Evolutionary conservation across 1,140 invertebrate species (phyloP), one percentile per base, ranked within the genome.

Genomic region (Aphaenogaster floridana): DNA sequence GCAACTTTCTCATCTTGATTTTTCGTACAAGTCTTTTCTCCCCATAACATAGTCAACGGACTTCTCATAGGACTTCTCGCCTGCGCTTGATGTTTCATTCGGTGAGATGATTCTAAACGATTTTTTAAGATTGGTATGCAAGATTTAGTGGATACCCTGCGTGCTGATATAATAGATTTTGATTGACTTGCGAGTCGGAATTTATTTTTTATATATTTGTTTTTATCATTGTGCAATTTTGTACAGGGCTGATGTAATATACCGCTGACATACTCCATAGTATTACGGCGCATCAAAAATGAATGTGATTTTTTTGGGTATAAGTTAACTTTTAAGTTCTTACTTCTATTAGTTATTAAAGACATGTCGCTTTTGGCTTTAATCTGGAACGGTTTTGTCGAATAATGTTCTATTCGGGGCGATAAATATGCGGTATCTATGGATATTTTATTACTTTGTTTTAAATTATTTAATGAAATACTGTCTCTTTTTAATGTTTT

Each of bases 71-170:
- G 87, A 87, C 91, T 93, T 71, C 78, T 92, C 3, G 87, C 8
- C 4, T 88, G 84, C 1, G 36, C 17, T 66, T 90, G 85, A 50
- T 63, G 54, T n/a, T 76, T 79, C 21, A 66, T 76, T 74, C 59
- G 87, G 13, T 83, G 64, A 59, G 77, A 45, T 39, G 45, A 64
- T 42, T 92, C 88, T 9, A 91, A 71, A 83, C 91, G 69, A 17
- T 86, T 93, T 71, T 90, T 93, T 17, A 92, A 69, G 45, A 94
- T 68, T 2, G 93, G 91, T 85, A 94, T 94, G 28, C 88, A 92
- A 28, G 93, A 94, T 77, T 86, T 94, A 7, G 89, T 91, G 7
- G 80, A 84, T 8, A 45, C 52, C 7, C n/a, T 84, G 13, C 66
- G 66, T 3, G 59, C 57, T 4, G 36, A 15, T 68, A 66, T 28